These are phyloP conservation scores for Phylloscopus trochiloides DNA, from an alignment of 2,113 vertebrate species.

Conservation along the genomic window DNA sequence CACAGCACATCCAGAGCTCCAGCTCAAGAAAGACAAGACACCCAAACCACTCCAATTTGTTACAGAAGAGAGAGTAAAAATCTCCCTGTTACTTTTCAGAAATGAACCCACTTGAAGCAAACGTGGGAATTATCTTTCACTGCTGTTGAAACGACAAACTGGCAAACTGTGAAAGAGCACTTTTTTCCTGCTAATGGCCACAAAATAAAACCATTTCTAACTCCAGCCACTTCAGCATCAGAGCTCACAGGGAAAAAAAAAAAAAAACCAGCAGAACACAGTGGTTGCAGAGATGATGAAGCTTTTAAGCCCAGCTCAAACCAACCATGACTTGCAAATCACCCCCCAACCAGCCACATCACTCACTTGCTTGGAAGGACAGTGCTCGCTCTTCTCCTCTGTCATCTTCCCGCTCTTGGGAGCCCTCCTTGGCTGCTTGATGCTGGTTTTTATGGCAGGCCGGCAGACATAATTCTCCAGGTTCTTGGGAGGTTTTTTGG, in stretches of 20 bases:
- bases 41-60: neutral
- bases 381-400: conserved; percentile 73
- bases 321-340: neutral
- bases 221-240: neutral
- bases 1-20: neutral
- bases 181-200: neutral
- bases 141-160: rapidly evolving
- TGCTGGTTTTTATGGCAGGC: conserved; percentile 92
- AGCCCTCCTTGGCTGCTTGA: conserved; percentile 77
- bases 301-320: neutral
- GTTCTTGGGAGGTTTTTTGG: conserved; percentile 97
- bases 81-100: neutral
- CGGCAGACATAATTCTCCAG: conserved; percentile 97
- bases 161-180: neutral
- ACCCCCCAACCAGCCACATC: no score
- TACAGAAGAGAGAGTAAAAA: neutral
- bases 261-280: neutral
- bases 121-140: neutral
- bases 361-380: conserved; percentile 76
- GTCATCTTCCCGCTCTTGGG: conserved; percentile 76
- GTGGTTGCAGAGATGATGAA: neutral
- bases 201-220: neutral
- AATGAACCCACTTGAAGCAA: neutral
- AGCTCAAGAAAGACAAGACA: neutral
- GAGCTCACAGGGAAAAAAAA: neutral